phyloP scores from a whole-genome alignment of 2,113 vertebrate species.

The Aplodontia rufa region DNA sequence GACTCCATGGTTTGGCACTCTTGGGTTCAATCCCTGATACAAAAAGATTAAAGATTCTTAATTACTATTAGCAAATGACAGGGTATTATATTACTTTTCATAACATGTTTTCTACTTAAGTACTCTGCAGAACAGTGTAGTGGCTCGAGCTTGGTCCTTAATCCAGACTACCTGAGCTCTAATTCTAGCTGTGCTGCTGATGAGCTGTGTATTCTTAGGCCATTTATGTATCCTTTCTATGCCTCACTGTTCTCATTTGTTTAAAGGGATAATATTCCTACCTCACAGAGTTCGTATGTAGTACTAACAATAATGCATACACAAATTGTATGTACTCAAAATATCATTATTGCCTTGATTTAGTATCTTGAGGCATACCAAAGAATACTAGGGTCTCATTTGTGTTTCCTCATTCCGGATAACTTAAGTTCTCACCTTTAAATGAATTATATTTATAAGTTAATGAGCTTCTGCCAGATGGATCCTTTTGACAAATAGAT shows the following conservation, averaged over 20 bases:
- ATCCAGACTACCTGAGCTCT: not conserved
- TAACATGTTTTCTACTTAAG: not conserved
- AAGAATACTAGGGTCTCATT: not conserved
- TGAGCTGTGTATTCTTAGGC: not conserved
- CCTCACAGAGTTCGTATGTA: not conserved
- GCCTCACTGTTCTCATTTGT: slow-evolving; percentile 23
- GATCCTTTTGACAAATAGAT: slow-evolving; percentile 15
- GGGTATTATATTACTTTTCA: slow-evolving; percentile 26
- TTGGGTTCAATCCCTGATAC: too few species aligned
- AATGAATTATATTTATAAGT: slow-evolving; percentile 40
- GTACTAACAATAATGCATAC: not conserved
- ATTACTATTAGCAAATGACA: slow-evolving; percentile 34
- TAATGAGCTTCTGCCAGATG: not conserved
- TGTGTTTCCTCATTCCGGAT: slow-evolving; percentile 30
- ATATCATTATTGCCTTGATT: slow-evolving; percentile 38
- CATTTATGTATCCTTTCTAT: slow-evolving; percentile 23
- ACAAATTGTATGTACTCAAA: not conserved
- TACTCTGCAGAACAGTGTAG: not conserved
- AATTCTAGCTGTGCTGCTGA: not conserved
- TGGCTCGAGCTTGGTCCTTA: not conserved
- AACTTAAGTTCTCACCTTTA: slow-evolving; percentile 21
- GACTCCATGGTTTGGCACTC: too few species aligned
- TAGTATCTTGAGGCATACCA: slow-evolving; percentile 9
- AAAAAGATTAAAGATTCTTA: slow-evolving; percentile 24
- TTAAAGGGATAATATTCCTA: not conserved